Percentiles rank a stretch among this genome's conserved stretches.
Conservation (phyloP, 2,797 vertebrate genomes). For the Furcifer pardalis region DNA sequence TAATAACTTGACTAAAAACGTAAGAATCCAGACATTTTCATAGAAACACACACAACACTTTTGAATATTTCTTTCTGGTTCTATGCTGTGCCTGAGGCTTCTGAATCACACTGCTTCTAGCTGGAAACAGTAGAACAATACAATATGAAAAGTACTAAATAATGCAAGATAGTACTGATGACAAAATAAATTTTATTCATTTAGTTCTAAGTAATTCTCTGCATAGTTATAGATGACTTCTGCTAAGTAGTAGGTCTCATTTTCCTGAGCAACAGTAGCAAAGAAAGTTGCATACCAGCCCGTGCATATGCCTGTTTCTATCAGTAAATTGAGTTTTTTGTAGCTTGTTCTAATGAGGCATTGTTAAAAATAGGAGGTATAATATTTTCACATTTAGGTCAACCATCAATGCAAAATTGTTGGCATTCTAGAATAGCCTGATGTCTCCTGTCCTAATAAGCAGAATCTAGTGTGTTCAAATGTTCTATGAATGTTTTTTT, state of each 20-base stretch:
- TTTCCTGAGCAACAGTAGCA: neutral
- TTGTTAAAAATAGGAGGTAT: neutral
- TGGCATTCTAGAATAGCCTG: neutral
- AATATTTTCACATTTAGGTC: neutral
- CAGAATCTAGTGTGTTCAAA: neutral
- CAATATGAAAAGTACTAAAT: neutral
- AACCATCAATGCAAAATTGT: neutral
- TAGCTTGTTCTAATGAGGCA: neutral
- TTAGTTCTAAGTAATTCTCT: neutral
- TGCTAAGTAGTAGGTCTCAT: neutral
- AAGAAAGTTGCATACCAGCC: neutral
- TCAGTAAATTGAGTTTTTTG: neutral
- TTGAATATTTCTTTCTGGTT: too few species aligned
- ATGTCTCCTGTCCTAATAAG: neutral
- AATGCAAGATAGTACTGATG: neutral
- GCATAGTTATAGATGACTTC: neutral
- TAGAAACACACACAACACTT: neutral
- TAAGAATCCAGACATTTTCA: neutral
- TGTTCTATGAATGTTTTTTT: neutral
- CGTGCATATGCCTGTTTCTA: neutral
- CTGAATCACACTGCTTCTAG: too few species aligned
- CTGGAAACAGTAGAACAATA: too few species aligned
- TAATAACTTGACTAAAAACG: neutral
- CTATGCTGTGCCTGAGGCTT: too few species aligned
- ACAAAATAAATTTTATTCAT: neutral